Conservation (phyloP, 2,113 vertebrate species). For the Vulpes lagopus region DNA sequence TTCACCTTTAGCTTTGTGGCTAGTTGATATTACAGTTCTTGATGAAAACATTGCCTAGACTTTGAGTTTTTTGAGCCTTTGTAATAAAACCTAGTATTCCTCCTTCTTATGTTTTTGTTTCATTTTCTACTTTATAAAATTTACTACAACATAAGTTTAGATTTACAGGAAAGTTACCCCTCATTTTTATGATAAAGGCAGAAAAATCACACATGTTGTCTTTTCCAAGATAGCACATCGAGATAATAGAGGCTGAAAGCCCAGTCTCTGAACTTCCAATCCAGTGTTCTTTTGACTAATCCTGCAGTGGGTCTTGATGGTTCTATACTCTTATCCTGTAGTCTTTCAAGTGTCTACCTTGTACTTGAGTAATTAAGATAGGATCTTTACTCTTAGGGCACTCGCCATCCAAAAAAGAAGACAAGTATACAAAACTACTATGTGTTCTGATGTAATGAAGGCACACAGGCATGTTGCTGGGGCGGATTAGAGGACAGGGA, state of each 20-base stretch:
- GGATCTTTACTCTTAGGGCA: not conserved
- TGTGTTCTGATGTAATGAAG: not conserved
- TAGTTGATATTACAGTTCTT: not conserved
- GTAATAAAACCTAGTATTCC: not conserved
- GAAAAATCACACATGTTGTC: not conserved
- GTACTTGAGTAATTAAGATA: not conserved
- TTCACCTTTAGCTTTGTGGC: not conserved
- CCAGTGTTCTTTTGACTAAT: not conserved
- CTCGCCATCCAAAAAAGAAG: not conserved
- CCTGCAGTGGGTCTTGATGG: not conserved
- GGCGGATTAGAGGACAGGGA: not conserved
- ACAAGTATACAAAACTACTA: not conserved
- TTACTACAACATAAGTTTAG: constrained; percentile 16
- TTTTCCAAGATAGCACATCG: not conserved
- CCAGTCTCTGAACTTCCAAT: not conserved
- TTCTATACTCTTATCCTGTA: not conserved
- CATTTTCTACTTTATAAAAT: constrained; percentile 24
- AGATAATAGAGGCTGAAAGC: not conserved
- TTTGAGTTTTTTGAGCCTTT: constrained; percentile 11
- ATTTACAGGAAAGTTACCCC: not conserved
- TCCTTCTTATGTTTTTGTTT: not conserved
- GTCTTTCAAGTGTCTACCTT: not conserved
- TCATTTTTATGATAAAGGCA: constrained; percentile 39
- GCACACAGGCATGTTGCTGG: not conserved
- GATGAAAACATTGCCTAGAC: constrained; percentile 5